Conservation (phyloP, 2,113 vertebrate genomes). For the Crypturellus undulatus region DNA sequence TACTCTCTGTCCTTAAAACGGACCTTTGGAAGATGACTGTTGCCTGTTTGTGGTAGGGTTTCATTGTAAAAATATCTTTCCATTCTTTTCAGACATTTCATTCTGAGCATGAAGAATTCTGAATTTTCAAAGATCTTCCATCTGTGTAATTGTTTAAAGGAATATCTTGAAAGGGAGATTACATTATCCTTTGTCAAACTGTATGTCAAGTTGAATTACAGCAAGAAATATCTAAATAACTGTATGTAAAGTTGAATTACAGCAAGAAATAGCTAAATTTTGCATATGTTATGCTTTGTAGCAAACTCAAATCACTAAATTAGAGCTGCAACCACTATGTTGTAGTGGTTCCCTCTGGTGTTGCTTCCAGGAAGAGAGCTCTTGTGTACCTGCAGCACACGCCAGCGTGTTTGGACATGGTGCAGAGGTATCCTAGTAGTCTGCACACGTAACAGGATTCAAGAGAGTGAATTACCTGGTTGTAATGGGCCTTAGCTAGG, state of each 20-base stretch:
- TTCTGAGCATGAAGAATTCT: neutral
- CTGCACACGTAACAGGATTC: neutral
- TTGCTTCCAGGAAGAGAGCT: neutral
- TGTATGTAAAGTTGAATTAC: neutral
- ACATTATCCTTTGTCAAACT: neutral
- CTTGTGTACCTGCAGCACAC: neutral
- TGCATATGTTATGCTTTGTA: neutral
- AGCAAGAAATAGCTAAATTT: neutral
- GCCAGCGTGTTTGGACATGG: accelerated
- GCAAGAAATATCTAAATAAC: neutral
- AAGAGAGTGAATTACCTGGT: neutral
- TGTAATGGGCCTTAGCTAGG: neutral
- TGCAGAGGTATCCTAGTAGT: neutral
- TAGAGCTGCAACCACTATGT: neutral
- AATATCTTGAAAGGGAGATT: neutral
- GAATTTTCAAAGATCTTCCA: neutral
- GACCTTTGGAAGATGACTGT: neutral
- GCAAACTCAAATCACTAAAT: neutral
- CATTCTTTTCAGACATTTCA: neutral
- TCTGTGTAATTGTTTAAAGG: neutral
- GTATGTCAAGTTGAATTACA: neutral
- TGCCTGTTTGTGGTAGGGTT: neutral
- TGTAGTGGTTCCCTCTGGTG: neutral
- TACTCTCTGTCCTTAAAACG: neutral
- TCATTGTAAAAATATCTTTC: neutral